Conservation (phyloP, 2,113 vertebrate species). For the Corynorhinus townsendii region DNA sequence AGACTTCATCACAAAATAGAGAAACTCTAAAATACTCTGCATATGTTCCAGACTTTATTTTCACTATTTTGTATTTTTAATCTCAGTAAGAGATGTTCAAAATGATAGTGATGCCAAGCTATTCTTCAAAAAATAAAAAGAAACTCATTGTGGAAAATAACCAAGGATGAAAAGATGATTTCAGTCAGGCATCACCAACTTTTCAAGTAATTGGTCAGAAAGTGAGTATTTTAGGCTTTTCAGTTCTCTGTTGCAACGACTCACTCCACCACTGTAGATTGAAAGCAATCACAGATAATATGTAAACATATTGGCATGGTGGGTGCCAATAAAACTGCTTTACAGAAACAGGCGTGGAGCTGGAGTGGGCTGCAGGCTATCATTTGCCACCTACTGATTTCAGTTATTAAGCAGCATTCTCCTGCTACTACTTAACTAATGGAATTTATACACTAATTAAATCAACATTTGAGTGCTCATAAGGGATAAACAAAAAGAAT, state of each 20-base stretch:
- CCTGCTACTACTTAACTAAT: neutral
- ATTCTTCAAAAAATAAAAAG: neutral
- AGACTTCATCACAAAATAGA: neutral
- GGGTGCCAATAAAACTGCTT: neutral
- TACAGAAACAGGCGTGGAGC: neutral
- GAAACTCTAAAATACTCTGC: neutral
- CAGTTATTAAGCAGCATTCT: slow-evolving; percentile 1
- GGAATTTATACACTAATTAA: neutral
- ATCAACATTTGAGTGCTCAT: neutral
- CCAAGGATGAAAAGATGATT: neutral
- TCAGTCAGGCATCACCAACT: neutral
- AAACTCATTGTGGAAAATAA: neutral
- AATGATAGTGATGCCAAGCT: neutral
- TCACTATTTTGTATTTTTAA: neutral
- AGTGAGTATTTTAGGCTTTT: neutral
- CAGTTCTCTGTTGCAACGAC: neutral
- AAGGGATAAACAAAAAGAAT: neutral
- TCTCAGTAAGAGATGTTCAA: neutral
- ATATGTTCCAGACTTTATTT: neutral
- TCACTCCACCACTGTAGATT: neutral
- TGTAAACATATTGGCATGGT: neutral
- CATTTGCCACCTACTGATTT: neutral
- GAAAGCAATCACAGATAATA: neutral
- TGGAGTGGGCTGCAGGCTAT: neutral
- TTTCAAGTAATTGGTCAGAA: neutral